A percentile compares a stretch with the other conserved stretches of the same genome.
These are phyloP conservation scores for Piaya cayana DNA, from an alignment of 2,113 vertebrate genomes.

Conservation along the genomic window DNA sequence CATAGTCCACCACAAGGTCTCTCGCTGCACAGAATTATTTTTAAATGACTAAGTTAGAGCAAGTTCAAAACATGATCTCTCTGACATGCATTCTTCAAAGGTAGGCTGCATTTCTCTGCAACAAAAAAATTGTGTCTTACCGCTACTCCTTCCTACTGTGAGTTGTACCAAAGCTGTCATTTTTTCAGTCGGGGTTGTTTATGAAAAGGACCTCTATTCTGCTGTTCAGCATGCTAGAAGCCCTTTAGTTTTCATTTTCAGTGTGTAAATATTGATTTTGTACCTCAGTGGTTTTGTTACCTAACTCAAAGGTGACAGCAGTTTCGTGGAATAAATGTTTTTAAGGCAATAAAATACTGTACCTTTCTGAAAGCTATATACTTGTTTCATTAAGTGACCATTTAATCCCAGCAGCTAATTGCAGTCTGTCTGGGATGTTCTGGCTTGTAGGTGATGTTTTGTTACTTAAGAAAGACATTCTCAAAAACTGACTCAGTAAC, in stretches of 20 bases:
- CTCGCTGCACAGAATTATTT: neutral
- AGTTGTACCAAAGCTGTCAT: constrained; percentile 8
- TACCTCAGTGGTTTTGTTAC: neutral
- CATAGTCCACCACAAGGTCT: neutral
- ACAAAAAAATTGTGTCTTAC: neutral
- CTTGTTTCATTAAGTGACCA: neutral
- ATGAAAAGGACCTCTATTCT: constrained; percentile 10
- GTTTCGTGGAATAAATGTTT: constrained; percentile 3
- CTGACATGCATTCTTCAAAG: constrained; percentile 49
- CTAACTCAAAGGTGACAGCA: neutral
- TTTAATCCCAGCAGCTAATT: neutral
- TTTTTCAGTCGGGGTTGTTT: constrained; percentile 26
- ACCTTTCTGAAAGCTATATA: neutral
- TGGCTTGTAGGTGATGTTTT: neutral
- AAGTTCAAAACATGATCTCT: constrained; percentile 30
- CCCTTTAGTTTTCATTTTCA: constrained; percentile 8
- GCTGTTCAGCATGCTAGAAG: constrained; percentile 2
- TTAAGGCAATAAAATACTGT: constrained; percentile 1
- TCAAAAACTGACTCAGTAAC: neutral
- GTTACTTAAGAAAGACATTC: neutral
- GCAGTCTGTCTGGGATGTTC: neutral
- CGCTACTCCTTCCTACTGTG: constrained; percentile 15
- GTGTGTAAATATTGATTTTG: constrained; percentile 45
- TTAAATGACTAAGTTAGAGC: constrained; percentile 14
- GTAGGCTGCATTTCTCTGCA: neutral